phyloP scores from a whole-genome alignment of 1,140 invertebrate species.

The Tetramorium alpestre region DNA sequence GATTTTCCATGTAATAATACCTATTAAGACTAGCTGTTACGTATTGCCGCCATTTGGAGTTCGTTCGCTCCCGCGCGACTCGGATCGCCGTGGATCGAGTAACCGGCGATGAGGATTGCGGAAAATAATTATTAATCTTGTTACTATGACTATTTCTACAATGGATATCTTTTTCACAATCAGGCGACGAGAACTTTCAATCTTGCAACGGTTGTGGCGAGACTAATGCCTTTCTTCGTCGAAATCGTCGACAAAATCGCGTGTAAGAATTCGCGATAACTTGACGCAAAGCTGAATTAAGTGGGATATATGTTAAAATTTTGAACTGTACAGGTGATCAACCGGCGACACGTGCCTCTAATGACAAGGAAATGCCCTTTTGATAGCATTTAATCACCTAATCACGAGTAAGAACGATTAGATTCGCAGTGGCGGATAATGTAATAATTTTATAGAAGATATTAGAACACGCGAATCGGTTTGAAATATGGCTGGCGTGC shows the following conservation, averaged over 20 bases:
- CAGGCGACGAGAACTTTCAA: neutral
- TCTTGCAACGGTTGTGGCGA: neutral
- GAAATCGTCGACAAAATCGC: neutral
- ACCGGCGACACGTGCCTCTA: constrained; percentile 21
- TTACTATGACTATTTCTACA: neutral
- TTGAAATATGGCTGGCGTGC: neutral
- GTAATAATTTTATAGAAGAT: neutral
- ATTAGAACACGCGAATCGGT: neutral
- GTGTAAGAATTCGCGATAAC: neutral
- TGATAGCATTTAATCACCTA: constrained; percentile 20
- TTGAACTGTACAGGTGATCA: neutral
- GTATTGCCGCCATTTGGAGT: constrained; percentile 55
- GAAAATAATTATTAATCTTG: constrained; percentile 61
- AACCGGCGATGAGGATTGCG: constrained; percentile 49
- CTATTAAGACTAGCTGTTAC: constrained; percentile 34
- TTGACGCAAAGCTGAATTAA: neutral
- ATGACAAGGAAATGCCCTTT: constrained; percentile 20
- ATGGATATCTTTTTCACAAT: neutral
- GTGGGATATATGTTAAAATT: neutral
- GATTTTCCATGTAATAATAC: constrained; percentile 52
- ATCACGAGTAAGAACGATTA: neutral
- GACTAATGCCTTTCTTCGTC: neutral
- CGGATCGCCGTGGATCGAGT: constrained; percentile 3
- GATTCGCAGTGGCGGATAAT: neutral
- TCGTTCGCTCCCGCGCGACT: constrained; percentile 21